phyloP scores from a whole-genome alignment of 2,113 vertebrate species.

The Chaetodon auriga region DNA sequence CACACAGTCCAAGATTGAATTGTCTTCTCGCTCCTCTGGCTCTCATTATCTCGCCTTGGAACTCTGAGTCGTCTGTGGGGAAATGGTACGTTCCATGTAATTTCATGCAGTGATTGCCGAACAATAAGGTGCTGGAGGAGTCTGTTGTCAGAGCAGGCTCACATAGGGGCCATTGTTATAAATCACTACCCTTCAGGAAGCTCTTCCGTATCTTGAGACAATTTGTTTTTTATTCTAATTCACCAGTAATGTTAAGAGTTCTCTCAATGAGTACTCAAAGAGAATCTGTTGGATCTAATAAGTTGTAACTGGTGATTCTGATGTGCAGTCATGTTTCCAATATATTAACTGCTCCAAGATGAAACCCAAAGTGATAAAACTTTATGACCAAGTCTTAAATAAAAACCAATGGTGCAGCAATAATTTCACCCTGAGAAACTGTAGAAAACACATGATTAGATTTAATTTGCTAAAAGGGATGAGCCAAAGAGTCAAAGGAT shows the following conservation, averaged over 20 bases:
- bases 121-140: conserved; percentile 47
- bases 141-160: conserved; percentile 19
- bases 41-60: conserved; percentile 70
- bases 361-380: conserved; percentile 19
- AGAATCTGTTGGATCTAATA: conserved; percentile 4
- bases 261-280: not conserved
- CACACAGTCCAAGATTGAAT: conserved; percentile 62
- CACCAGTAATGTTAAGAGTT: not conserved
- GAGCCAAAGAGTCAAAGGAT: conserved; percentile 1
- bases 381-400: conserved; percentile 11
- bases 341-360: conserved; percentile 26
- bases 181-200: conserved; percentile 6
- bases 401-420: conserved; percentile 29
- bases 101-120: conserved; percentile 56
- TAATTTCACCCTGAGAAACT: conserved; percentile 31
- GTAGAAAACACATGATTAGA: conserved; percentile 12
- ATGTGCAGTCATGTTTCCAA: conserved; percentile 20
- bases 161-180: conserved; percentile 37
- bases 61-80: conserved; percentile 34
- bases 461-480: not conserved
- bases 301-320: conserved; percentile 7
- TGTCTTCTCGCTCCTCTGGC: conserved; percentile 69
- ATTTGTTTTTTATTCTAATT: conserved; percentile 7
- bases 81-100: conserved; percentile 48
- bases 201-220: not conserved